phyloP scores from a whole-genome alignment of 1,140 invertebrate species.

The Drosophila navojoa region DNA sequence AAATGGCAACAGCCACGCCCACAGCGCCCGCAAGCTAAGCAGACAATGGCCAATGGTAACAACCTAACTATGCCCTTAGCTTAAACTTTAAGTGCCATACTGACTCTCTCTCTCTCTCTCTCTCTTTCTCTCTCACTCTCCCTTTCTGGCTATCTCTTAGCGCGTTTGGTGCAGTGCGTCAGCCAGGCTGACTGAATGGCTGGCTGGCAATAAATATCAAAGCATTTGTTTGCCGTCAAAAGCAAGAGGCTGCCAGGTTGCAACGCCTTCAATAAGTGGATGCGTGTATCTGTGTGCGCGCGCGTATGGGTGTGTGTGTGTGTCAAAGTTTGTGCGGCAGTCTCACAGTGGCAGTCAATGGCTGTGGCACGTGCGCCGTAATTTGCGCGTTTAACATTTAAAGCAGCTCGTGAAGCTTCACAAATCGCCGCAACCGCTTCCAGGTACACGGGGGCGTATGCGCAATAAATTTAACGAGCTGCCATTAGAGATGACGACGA shows the following conservation, averaged over 20 bases:
- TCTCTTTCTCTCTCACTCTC: not conserved
- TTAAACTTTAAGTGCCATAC: constrained; percentile 1
- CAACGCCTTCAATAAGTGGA: constrained; percentile 49
- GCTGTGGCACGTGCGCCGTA: constrained; percentile 72
- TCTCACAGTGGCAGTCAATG: constrained; percentile 51
- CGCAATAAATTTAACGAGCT: constrained; percentile 80
- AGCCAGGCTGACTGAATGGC: constrained; percentile 17
- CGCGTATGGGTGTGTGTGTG: constrained; percentile 10
- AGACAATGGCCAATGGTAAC: constrained; percentile 4
- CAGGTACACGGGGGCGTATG: constrained; percentile 72
- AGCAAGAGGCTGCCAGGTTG: constrained; percentile 62
- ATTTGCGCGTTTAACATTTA: constrained; percentile 80
- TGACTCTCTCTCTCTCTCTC: not conserved
- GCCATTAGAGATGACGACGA: constrained; percentile 62
- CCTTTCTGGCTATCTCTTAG: not conserved
- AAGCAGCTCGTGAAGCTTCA: constrained; percentile 59
- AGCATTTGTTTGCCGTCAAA: constrained; percentile 79
- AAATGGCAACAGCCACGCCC: constrained; percentile 36
- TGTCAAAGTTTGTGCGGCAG: constrained; percentile 19
- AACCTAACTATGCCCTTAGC: constrained; percentile 1
- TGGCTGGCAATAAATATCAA: constrained; percentile 76
- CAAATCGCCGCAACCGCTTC: constrained; percentile 31
- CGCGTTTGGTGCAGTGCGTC: constrained; percentile 10
- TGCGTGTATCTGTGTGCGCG: constrained; percentile 33
- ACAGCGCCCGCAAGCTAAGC: constrained; percentile 13